Evolutionary conservation across 2,888 invertebrate genomes (phyloP).

Genomic region (Erebia epiphron): DNA sequence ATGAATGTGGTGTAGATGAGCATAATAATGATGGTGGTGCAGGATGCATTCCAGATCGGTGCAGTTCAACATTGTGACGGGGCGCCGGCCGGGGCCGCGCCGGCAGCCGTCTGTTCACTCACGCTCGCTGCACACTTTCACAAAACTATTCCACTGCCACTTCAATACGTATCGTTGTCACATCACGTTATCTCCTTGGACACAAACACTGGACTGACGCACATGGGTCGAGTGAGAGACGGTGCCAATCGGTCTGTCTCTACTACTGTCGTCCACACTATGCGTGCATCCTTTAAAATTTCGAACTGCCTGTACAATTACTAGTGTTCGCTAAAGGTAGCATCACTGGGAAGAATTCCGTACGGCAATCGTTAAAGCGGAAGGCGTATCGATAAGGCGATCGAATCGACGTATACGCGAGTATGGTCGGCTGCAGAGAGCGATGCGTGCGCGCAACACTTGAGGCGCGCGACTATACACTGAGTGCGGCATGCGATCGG

Average conservation of each 20-base stretch:
- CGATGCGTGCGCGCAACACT: constrained; percentile 74
- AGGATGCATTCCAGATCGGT: constrained; percentile 90
- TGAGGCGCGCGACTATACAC: constrained; percentile 75
- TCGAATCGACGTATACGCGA: constrained; percentile 59
- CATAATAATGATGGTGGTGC: constrained; percentile 89
- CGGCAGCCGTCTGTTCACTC: constrained; percentile 65
- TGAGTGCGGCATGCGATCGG: constrained; percentile 63
- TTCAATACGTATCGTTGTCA: constrained; percentile 74
- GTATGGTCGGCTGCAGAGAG: constrained; percentile 47
- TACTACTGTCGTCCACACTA: constrained; percentile 38
- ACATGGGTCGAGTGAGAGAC: constrained; percentile 51
- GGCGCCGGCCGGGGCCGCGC: constrained; percentile 56
- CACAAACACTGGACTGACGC: constrained; percentile 57
- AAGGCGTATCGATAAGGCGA: constrained; percentile 67
- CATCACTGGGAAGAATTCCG: constrained; percentile 59
- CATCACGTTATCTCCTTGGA: constrained; percentile 78
- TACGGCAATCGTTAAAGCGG: constrained; percentile 50
- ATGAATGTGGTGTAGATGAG: constrained; percentile 87
- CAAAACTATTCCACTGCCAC: constrained; percentile 80
- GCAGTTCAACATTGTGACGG: constrained; percentile 88
- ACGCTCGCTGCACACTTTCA: constrained; percentile 79
- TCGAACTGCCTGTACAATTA: constrained; percentile 55
- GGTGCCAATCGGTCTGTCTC: constrained; percentile 65
- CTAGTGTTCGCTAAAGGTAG: constrained; percentile 52
- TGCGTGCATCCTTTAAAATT: constrained; percentile 53